Evolutionary conservation across 2,797 vertebrate genomes (phyloP).

Genomic region (Hippocampus kuda): DNA sequence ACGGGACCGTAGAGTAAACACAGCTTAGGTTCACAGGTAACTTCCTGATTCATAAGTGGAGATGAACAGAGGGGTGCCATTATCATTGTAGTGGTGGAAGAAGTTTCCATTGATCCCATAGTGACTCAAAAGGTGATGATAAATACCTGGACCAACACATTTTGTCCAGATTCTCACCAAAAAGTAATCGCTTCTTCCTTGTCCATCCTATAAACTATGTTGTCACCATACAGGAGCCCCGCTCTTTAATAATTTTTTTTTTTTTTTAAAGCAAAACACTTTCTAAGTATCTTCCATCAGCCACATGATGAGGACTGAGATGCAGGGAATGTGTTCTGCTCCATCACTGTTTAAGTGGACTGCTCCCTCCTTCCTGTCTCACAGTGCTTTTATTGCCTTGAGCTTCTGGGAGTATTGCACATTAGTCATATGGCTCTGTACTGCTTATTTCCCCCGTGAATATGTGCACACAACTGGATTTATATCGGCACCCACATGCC

Average conservation of each 20-base stretch:
- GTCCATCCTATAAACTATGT: not conserved
- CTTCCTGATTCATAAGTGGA: too few species aligned
- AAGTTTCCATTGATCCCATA: too few species aligned
- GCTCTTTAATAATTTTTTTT: too few species aligned
- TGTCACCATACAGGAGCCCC: not conserved
- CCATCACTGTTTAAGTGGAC: conserved; percentile 12
- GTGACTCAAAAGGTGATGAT: not conserved
- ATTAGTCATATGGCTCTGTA: conserved; percentile 41
- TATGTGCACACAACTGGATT: conserved; percentile 26
- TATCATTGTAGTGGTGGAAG: not conserved
- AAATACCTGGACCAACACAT: not conserved
- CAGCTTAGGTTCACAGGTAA: too few species aligned
- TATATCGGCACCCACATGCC: conserved; percentile 15
- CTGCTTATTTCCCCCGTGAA: conserved; percentile 54
- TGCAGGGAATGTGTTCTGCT: conserved; percentile 6
- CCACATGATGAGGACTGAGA: conserved; percentile 2
- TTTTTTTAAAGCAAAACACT: too few species aligned
- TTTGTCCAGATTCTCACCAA: not conserved
- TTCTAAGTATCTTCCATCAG: not conserved
- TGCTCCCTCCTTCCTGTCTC: conserved; percentile 40
- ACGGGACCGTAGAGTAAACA: too few species aligned
- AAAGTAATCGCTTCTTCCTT: not conserved
- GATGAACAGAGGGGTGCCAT: too few species aligned
- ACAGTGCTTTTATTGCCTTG: conserved; percentile 45
- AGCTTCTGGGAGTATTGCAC: conserved; percentile 53